Base-by-base conservation (phyloP, 30 jellyfish, hydroid and myxozoan species). In the Nemopilema nomurai region DNA sequence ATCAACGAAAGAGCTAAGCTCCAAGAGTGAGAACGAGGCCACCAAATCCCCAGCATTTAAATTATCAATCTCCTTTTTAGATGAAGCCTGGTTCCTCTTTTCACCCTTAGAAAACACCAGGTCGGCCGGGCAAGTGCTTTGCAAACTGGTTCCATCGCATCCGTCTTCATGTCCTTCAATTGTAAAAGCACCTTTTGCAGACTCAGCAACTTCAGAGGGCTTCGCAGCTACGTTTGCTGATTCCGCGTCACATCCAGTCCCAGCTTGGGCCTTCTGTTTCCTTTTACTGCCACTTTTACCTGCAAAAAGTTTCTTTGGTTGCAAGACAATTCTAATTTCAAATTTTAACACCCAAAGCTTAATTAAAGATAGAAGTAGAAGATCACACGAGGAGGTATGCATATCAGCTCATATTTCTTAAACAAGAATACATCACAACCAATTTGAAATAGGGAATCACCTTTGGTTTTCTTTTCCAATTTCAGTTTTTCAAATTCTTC, bases 401-500 rank as follows among this genome's bases (percentile, higher is more conserved):
- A n/a, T n/a, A n/a, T n/a, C n/a, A n/a, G n/a, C n/a, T n/a, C n/a
- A n/a, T n/a, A n/a, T n/a, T n/a, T n/a, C n/a, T n/a, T n/a, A n/a
- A n/a, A n/a, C n/a, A n/a, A n/a, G n/a, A n/a, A n/a, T n/a, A n/a
- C n/a, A n/a, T n/a, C n/a, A n/a, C n/a, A n/a, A n/a, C n/a, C n/a
- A n/a, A n/a, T n/a, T n/a, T n/a, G n/a, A n/a, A n/a, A n/a, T n/a
- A n/a, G n/a, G n/a, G n/a, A 20, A 51, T 57, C 51, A 79, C 89
- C 80, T 79, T 33, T 79, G 25, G 71, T 26, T 6, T 65, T 79
- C 41, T 79, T 79, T 71, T 64, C 72, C 70, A 28, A 19, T 24
- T 63, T 65, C 71, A 28, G 19, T 41, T 65, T 63, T 65, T 79
- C 89, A 27, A 64, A 79, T 30, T 64, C 89, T 18, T 64, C 20